Conservation (phyloP, 2,113 vertebrate genomes). For the Acanthochromis polyacanthus region DNA sequence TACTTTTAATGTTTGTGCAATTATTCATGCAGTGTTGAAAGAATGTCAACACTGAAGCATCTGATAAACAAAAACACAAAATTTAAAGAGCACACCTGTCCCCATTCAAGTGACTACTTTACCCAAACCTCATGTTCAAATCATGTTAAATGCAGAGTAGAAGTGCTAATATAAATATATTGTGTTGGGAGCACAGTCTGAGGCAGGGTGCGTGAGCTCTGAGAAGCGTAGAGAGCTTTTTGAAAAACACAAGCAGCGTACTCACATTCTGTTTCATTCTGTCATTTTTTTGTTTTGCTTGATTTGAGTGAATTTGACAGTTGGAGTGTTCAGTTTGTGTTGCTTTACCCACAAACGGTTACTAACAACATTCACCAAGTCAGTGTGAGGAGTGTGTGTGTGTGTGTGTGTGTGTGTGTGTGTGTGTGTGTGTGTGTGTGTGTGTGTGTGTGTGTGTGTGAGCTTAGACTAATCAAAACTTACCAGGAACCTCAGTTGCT, state of each 20-base stretch:
- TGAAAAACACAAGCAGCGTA: slow-evolving; percentile 12
- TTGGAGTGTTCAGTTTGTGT: slow-evolving; percentile 10
- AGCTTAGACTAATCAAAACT: slow-evolving; percentile 10
- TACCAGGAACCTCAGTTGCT: background rate
- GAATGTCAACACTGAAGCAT: slow-evolving; percentile 24
- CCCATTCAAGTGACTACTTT: slow-evolving; percentile 44
- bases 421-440: background rate
- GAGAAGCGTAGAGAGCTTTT: slow-evolving; percentile 13
- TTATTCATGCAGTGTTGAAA: slow-evolving; percentile 24
- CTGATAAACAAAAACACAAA: slow-evolving; percentile 34
- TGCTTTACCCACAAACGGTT: slow-evolving; percentile 16
- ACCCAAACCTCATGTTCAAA: slow-evolving; percentile 38
- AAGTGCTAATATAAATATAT: slow-evolving; percentile 46
- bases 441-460: background rate
- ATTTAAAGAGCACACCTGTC: slow-evolving; percentile 58
- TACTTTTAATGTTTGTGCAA: slow-evolving; percentile 23
- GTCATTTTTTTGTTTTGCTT: background rate
- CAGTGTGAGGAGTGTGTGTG: background rate
- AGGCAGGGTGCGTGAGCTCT: slow-evolving; percentile 1
- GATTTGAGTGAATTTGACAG: slow-evolving; percentile 27
- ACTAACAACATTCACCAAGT: background rate
- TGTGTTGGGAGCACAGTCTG: slow-evolving; percentile 23
- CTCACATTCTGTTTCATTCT: background rate
- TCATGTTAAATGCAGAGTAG: slow-evolving; percentile 49
- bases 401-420: too few relatives aligned